Conservation (phyloP, 2,797 vertebrate species). For the Lophotriccus pileatus region DNA sequence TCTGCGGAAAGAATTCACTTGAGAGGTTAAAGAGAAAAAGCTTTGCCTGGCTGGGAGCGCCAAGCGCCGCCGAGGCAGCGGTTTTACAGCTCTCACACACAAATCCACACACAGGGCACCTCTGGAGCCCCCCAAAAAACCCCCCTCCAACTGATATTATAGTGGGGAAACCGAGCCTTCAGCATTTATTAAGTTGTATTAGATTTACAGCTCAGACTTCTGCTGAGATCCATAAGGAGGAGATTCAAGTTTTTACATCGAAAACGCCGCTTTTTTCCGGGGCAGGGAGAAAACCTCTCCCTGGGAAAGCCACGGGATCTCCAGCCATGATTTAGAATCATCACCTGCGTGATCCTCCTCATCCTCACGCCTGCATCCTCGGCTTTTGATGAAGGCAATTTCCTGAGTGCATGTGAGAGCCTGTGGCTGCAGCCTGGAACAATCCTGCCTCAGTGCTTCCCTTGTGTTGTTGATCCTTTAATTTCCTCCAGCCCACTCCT, state of each 20-base stretch:
- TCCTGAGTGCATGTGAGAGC: constrained; percentile 71
- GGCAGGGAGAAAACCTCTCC: not conserved
- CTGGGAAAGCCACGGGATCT: not conserved
- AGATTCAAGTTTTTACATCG: not conserved
- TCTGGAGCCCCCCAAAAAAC: not conserved
- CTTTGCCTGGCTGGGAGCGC: not conserved
- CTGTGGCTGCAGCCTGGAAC: constrained; percentile 71
- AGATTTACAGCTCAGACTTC: constrained; percentile 31
- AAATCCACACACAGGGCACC: not conserved
- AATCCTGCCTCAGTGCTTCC: constrained; percentile 75
- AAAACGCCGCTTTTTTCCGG: not conserved
- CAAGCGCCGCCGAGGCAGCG: not conserved
- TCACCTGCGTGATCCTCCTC: constrained; percentile 66
- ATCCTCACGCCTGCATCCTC: constrained; percentile 68
- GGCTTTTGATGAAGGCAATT: constrained; percentile 75
- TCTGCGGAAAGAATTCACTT: not conserved
- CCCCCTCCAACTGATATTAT: not conserved
- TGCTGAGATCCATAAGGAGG: not conserved
- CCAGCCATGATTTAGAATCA: constrained; percentile 66
- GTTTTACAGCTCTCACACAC: not conserved
- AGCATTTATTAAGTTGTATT: not conserved
- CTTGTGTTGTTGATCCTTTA: constrained; percentile 77
- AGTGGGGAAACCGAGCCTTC: not conserved
- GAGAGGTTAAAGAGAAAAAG: not conserved
- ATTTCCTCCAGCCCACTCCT: constrained; percentile 80